Evolutionary conservation across 2,888 invertebrate genomes (phyloP), one percentile per base, ranked within the genome.

Genomic region (Drosophila melanosoma): DNA sequence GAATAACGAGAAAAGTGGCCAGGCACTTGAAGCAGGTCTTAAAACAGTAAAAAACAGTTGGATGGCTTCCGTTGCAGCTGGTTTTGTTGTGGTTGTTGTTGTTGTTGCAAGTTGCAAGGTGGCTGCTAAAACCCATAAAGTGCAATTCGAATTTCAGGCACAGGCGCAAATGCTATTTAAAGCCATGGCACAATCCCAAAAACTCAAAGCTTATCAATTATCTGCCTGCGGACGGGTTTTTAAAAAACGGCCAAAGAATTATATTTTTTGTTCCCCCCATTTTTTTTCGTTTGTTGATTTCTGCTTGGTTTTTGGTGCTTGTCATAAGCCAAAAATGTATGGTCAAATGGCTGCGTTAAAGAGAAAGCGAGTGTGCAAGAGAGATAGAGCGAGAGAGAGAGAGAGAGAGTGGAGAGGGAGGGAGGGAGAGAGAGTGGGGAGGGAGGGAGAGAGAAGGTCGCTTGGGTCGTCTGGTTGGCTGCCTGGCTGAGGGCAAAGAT

Each of bases 291-390:
- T 49, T 23, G 12, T 20, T n/a, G 51, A 45, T 20, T 20, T 45
- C 20, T 45, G 7, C 20, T 45, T 15, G 45, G 15, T 45, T 38
- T 36, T 36, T 51, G 57, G 53, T 42, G 71, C 67, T 56, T 79
- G 75, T 78, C 79, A 74, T 68, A 67, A 68, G 74, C 66, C 63
- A 71, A 71, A 82, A 82, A 69, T 82, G 83, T 69, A 81, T 67
- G 70, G 73, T 56, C 69, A 59, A 80, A 73, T 60, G 74, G 36
- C 53, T 61, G 62, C 8, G 53, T 5, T 26, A 61, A 32, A 52
- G 40, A 45, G 42, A 35, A n/a, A 35, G 59, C 33, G 17, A 17
- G 23, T 15, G 29, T 38, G 45, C 3, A n/a, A n/a, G 26, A 7
- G 17, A 36, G 23, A 51, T 23, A 38, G 35, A 15, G n/a, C 6